Evolutionary conservation across 2,113 vertebrate species (phyloP), one percentile per base, ranked within the genome.

Genomic region (Calidris pygmaea): DNA sequence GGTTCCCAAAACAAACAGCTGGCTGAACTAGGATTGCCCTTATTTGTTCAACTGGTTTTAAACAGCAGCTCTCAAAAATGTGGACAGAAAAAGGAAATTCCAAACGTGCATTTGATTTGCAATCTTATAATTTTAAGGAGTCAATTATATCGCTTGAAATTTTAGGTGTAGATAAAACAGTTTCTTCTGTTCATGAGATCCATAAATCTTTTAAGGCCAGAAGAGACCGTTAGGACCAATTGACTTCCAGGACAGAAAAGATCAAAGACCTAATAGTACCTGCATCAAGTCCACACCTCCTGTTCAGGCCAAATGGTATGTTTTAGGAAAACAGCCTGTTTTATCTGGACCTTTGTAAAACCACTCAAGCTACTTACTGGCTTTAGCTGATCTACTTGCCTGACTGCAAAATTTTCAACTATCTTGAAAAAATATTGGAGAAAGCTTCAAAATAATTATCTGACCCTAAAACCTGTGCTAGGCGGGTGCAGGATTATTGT

Each of bases 21-120:
- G 66, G 45, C 89, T 93, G 80, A 89, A 82, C 70, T 50, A 78
- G 29, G 20, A 73, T 91, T 95, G 86, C 62, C 94, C 94, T 92
- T 97, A 90, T 92, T 96, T 96, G 82, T 96, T 79, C 96, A 93
- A 30, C 32, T 81, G 70, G 21, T 89, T 96, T 83, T 89, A 32
- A 93, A 50, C 70, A 91, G 73, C 73, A 89, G 58, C 77, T 79
- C 66, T 79, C 65, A 79, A 76, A 95, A 95, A 67, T 56, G 39
- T 59, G 45, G 50, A 6, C 22, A 56, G 87, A 80, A 62, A 90
- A 80, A 84, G 86, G 89, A 95, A 92, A 94, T 93, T 47, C 66
- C 89, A 92, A 75, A 29, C 13, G 0, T 79, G 26, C 41, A 27
- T 87, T 93, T 82, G 52, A 62, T 66, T 87, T 89, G 26, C 53